phyloP scores from a whole-genome alignment of 2,113 vertebrate genomes.

The Otis tarda region DNA sequence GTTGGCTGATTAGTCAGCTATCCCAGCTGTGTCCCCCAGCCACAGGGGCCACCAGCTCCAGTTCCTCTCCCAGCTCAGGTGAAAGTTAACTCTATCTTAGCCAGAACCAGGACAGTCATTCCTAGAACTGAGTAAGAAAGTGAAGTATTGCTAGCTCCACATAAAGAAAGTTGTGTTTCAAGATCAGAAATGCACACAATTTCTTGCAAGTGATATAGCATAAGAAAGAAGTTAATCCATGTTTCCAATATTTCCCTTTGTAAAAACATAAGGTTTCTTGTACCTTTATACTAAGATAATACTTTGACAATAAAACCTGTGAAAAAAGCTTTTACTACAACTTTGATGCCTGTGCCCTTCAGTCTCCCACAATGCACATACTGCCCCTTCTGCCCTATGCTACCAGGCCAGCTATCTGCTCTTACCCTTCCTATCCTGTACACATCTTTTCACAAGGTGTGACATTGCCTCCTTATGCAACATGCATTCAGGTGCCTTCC shows the following conservation, averaged over 20 bases:
- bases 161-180: not conserved
- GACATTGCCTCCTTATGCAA: not conserved
- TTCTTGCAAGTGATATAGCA: not conserved
- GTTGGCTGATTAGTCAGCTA: too few relatives aligned
- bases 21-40: too few relatives aligned
- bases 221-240: not conserved
- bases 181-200: not conserved
- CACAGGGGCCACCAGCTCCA: too few relatives aligned
- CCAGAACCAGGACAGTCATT: not conserved
- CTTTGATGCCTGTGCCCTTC: not conserved
- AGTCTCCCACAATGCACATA: not conserved
- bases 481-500: not conserved
- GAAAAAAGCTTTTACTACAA: not conserved
- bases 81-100: too few relatives aligned
- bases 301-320: not conserved
- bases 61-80: too few relatives aligned
- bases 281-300: accelerated
- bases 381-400: not conserved
- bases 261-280: not conserved
- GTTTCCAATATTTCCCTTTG: not conserved
- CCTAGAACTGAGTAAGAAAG: not conserved
- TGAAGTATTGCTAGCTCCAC: not conserved
- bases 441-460: not conserved
- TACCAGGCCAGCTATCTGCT: not conserved
- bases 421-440: not conserved